Percentiles rank a stretch among this genome's conserved stretches.
phyloP scores from a whole-genome alignment of 2,797 vertebrate species.

The Periophthalmus magnuspinnatus region DNA sequence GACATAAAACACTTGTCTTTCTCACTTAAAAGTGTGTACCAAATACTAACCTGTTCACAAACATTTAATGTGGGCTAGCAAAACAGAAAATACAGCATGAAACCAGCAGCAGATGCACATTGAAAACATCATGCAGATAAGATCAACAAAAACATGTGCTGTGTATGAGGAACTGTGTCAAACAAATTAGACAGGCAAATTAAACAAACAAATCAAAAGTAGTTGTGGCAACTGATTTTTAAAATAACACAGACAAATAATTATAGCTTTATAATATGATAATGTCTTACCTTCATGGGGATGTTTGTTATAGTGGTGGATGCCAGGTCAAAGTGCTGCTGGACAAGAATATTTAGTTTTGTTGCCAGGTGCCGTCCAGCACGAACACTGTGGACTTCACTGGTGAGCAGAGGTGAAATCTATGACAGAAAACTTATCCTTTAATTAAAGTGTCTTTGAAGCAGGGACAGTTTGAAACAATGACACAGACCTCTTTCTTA shows the following conservation, averaged over 20 bases:
- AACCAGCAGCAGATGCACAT: constrained; percentile 89
- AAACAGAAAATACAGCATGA: constrained; percentile 96
- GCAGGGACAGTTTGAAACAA: no score
- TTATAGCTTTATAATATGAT: constrained; percentile 13
- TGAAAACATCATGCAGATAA: constrained; percentile 83
- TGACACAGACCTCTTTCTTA: constrained; percentile 84
- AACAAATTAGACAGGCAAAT: constrained; percentile 48
- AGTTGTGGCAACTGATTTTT: constrained; percentile 26
- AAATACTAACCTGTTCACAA: constrained; percentile 98
- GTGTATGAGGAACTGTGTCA: constrained; percentile 39
- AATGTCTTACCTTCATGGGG: constrained; percentile 92
- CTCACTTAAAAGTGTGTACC: constrained; percentile 74
- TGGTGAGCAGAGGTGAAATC: constrained; percentile 93
- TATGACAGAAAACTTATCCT: constrained; percentile 46
- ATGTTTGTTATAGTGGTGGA: constrained; percentile 99
- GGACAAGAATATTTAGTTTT: constrained; percentile 95
- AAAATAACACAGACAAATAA: constrained; percentile 6
- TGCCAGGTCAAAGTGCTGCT: constrained; percentile 97
- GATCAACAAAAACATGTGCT: constrained; percentile 49
- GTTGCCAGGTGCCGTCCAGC: constrained; percentile 93
- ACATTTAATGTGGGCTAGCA: constrained; percentile 99
- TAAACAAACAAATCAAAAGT: constrained; percentile 19
- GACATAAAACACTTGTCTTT: constrained; percentile 65
- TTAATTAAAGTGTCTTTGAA: background rate
- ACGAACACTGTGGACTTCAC: constrained; percentile 96